Conservation (phyloP, 2,797 vertebrate genomes). For the Coregonus sp. region DNA sequence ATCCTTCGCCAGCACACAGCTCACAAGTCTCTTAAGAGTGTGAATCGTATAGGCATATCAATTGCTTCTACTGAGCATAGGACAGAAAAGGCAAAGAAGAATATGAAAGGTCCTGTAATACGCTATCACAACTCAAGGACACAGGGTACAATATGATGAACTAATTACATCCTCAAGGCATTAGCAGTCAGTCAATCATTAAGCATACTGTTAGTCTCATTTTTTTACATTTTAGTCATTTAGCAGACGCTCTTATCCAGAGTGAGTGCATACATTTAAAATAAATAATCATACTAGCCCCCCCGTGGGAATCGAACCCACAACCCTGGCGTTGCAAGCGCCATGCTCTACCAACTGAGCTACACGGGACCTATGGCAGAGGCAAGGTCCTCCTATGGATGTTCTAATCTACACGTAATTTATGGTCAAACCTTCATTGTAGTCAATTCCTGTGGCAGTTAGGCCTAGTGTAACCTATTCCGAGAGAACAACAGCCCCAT, state of each 20-base stretch:
- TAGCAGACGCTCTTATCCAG: too few relatives aligned
- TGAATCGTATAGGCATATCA: constrained; percentile 59
- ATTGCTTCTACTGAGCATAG: constrained; percentile 46
- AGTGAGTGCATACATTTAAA: too few relatives aligned
- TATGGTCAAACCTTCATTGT: not conserved
- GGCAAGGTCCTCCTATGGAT: not conserved
- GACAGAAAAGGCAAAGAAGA: constrained; percentile 42
- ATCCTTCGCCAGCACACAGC: constrained; percentile 54
- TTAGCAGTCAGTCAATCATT: constrained; percentile 40
- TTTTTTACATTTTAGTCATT: too few relatives aligned
- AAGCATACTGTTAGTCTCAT: not conserved
- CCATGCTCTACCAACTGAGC: too few relatives aligned
- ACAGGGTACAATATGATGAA: constrained; percentile 45
- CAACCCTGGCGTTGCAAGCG: too few relatives aligned
- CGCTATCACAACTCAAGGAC: constrained; percentile 57
- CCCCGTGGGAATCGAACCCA: too few relatives aligned
- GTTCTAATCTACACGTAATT: not conserved
- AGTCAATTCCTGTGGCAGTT: not conserved
- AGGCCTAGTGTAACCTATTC: not conserved
- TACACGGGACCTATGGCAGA: not conserved
- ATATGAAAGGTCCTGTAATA: constrained; percentile 31
- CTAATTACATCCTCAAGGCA: constrained; percentile 41
- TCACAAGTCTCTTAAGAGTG: constrained; percentile 54
- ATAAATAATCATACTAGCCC: too few relatives aligned
- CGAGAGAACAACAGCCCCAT: constrained; percentile 16